Evolutionary conservation across 2,113 vertebrate species (phyloP).

Genomic region (Romanogobio albipinnatus): DNA sequence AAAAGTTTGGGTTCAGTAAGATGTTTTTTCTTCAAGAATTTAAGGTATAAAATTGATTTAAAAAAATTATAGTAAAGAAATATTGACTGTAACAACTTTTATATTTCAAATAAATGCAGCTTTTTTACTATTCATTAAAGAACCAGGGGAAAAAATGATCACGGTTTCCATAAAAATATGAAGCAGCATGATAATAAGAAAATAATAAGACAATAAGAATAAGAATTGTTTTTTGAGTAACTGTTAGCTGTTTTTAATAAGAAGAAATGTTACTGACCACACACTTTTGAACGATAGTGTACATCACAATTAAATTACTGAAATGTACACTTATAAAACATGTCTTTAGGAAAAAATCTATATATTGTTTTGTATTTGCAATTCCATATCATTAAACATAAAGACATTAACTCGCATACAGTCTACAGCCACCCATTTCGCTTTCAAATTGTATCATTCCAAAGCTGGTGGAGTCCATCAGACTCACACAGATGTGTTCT

Average conservation of each 20-base stretch:
- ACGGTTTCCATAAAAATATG: no score
- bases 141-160: no score
- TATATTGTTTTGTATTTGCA: neutral
- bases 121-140: neutral
- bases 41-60: neutral
- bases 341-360: neutral
- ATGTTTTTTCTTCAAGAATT: neutral
- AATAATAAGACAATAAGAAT: no score
- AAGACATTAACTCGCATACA: neutral
- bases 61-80: neutral
- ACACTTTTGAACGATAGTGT: neutral
- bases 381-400: neutral
- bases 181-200: neutral
- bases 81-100: neutral
- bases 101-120: neutral
- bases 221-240: no score
- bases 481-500: neutral
- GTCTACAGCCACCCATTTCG: neutral
- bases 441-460: no score
- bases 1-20: neutral
- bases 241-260: no score
- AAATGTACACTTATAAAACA: neutral
- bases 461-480: no score
- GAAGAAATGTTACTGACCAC: neutral
- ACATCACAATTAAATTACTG: neutral